Base-by-base conservation (phyloP, 2,113 vertebrate species). In the Caracal caracal region DNA sequence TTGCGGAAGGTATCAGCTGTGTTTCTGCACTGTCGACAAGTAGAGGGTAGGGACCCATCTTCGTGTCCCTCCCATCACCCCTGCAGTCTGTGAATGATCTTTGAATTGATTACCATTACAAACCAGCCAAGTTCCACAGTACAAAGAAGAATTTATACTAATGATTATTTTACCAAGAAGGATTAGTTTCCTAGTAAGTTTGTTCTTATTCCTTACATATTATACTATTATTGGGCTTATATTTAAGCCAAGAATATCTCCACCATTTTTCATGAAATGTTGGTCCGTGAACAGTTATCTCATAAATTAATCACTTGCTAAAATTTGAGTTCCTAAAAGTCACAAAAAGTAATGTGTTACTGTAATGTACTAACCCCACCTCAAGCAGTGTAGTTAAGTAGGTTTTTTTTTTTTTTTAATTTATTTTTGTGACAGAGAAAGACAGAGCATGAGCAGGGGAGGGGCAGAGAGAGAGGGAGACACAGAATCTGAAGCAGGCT, bases 301-400 rank as follows among this genome's bases (percentile, higher is more conserved):
- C 61, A 82, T 70, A 76, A 86, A 47, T 56, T 26, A 87, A 47
- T 59, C 26, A 93, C 11, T 35, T 4, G 35, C 53, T 63, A 40
- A 96, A 53, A 93, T 66, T 30, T 47, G 85, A 95, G 61, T 86
- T 91, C 35, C 43, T 91, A 53, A 59, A 94, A 40, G 71, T 93
- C 49, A 85, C 4, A 59, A 61, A 68, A 78, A 66, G 15, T 73
- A 24, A 75, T 30, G 35, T 59, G 53, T 43, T 91, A 90, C 37
- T 81, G 47, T 56, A 40, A 43, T 43, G 43, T 43, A 43, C 43
- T 43, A 43, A 88, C 35, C 61, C 43, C 84, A 16, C 15, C n/a
- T 81, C 43, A 28, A 28, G 43, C 26, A 59, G 51, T 83, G 26
- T 78, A 35, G 53, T 6, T 56, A 51, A 90, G 35, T 63, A 82